Base-by-base conservation (phyloP, 2,888 invertebrate species). In the Colostygia pectinataria region DNA sequence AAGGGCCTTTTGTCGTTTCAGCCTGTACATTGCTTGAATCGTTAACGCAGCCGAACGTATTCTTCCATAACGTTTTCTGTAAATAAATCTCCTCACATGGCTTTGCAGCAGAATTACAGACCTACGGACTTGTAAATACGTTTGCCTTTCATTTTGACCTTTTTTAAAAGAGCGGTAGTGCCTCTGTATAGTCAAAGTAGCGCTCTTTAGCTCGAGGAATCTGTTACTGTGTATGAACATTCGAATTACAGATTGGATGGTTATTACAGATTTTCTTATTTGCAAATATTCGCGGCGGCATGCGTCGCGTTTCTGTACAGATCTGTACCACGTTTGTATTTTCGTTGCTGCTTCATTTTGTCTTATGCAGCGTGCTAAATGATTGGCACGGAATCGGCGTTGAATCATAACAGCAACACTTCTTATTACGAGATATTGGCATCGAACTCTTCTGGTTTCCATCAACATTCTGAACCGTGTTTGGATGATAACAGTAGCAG, bases 301-400 rank as follows among this genome's bases (percentile, higher is more conserved):
- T 37, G 56, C 41, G 46, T 75, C 67, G 7, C 80, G 74, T 55
- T 67, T 59, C 59, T 66, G 69, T 8, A 63, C 53, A 37, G 74
- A 77, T 48, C 66, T 72, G 61, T 80, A 91, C 78, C 86, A 83
- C 1, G 48, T 68, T 59, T 91, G 91, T 53, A 91, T 80, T 68
- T 68, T 80, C 1, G 36, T 57, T 1, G 77, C 79, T 0, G 84
- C 79, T 44, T 69, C 46, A 24, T 67, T 61, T 39, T 59, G 63
- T 37, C 57, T 66, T 14, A 63, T 46, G 31, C 53, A 54, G 2
- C 71, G 70, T 12, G 65, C 59, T 7, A 61, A 41, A 55, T 71
- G 70, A 40, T 70, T 79, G 1, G 61, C 70, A 59, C 84, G 75
- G 58, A 79, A 82, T 29, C 66, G 71, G 27, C 74, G 77, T 62